Percentiles rank a stretch among this genome's conserved stretches.
phyloP scores from a whole-genome alignment of 2,797 vertebrate genomes.

The Xiphophorus birchmanni region DNA sequence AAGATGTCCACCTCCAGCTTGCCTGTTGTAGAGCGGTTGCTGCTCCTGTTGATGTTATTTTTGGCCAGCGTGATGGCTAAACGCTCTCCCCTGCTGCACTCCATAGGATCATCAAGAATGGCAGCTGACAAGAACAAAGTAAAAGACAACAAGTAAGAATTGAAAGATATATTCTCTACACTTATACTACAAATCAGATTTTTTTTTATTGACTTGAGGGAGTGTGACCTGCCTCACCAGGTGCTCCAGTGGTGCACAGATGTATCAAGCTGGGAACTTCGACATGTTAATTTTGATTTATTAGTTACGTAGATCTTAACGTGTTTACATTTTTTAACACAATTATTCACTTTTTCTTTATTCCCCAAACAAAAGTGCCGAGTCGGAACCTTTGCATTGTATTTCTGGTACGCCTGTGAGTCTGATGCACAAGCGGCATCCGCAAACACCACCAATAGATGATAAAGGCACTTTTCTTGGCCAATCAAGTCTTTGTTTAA shows the following conservation, averaged over 20 bases:
- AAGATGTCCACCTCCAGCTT: slow-evolving; percentile 99
- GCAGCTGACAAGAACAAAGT: slow-evolving; percentile 82
- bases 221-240: neutral
- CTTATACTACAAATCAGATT: neutral
- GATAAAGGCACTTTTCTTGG: no score
- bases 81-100: slow-evolving; percentile 97
- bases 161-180: neutral
- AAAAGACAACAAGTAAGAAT: slow-evolving; percentile 10
- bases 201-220: neutral
- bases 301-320: no score
- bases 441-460: no score
- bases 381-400: no score
- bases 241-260: neutral
- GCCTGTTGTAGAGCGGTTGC: slow-evolving; percentile 91
- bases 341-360: no score
- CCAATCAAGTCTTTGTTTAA: no score
- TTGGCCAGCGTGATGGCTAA: slow-evolving; percentile 98
- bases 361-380: no score
- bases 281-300: no score
- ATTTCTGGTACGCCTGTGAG: no score
- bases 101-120: slow-evolving; percentile 98
- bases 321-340: no score
- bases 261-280: no score
- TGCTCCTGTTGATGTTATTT: slow-evolving; percentile 94
- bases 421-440: no score